Evolutionary conservation across 2,113 vertebrate species (phyloP).

Genomic region (Pollimyrus isidori): DNA sequence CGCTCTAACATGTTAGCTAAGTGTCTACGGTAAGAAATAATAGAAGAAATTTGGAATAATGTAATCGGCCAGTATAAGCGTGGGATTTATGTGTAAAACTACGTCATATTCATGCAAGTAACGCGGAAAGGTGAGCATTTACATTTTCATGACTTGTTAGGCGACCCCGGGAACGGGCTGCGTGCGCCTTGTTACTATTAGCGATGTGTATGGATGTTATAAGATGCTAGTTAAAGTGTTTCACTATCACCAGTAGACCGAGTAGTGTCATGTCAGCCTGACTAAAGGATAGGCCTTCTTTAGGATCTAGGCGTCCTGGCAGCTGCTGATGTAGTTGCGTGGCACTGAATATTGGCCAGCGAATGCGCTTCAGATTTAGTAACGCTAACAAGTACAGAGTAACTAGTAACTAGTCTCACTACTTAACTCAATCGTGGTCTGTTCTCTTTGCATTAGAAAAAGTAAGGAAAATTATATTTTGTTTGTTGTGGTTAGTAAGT

Average conservation of each 20-base stretch:
- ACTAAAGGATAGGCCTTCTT: not conserved
- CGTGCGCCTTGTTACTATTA: not conserved
- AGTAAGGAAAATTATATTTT: not conserved
- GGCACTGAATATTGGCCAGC: not conserved
- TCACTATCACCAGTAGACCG: not conserved
- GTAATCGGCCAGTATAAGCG: not conserved
- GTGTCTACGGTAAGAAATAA: not conserved
- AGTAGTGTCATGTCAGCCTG: not conserved
- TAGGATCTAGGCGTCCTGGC: not conserved
- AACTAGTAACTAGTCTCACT: not conserved
- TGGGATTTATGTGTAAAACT: not conserved
- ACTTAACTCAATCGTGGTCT: not conserved
- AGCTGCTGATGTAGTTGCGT: not conserved
- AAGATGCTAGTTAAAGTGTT: not conserved
- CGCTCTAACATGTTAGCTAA: not conserved
- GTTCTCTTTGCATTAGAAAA: not conserved
- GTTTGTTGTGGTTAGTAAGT: not conserved
- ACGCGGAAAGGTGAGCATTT: not conserved
- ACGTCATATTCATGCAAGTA: not conserved
- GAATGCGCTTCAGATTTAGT: not conserved
- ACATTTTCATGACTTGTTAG: not conserved
- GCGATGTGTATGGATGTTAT: not conserved
- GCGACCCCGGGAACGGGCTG: not conserved
- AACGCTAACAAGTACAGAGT: not conserved
- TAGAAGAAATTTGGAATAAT: not conserved